phyloP scores from a whole-genome alignment of 2,113 vertebrate species.

The Melanocharis versteri region DNA sequence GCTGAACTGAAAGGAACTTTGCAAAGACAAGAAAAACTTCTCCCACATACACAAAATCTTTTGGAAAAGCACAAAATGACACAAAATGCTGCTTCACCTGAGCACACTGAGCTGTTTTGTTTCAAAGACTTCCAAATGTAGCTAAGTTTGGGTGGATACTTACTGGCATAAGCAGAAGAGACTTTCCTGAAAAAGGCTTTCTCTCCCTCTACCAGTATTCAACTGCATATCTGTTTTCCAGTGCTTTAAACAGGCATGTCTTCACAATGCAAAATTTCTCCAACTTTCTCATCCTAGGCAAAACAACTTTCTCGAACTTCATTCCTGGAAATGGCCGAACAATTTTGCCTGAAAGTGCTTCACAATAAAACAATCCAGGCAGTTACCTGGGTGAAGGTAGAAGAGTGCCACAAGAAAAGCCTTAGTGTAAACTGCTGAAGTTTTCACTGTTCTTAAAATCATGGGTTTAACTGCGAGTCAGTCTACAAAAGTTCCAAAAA shows the following conservation, averaged over 20 bases:
- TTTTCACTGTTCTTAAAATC: not conserved
- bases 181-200: not conserved
- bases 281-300: not conserved
- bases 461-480: not conserved
- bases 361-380: not conserved
- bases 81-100: not conserved
- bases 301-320: not conserved
- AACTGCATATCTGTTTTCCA: not conserved
- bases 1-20: not conserved
- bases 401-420: not conserved
- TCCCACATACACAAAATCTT: not conserved
- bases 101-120: not conserved
- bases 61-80: not conserved
- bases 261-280: not conserved
- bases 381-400: not conserved
- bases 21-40: not conserved
- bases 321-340: not conserved
- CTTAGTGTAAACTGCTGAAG: not conserved
- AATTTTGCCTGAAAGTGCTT: not conserved
- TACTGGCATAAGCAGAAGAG: not conserved
- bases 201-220: not conserved
- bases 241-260: not conserved
- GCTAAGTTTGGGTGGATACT: not conserved
- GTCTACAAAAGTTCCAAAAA: not conserved
- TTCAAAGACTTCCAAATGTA: not conserved